Evolutionary conservation across 2,113 vertebrate genomes (phyloP).

Genomic region (Alectura lathami): DNA sequence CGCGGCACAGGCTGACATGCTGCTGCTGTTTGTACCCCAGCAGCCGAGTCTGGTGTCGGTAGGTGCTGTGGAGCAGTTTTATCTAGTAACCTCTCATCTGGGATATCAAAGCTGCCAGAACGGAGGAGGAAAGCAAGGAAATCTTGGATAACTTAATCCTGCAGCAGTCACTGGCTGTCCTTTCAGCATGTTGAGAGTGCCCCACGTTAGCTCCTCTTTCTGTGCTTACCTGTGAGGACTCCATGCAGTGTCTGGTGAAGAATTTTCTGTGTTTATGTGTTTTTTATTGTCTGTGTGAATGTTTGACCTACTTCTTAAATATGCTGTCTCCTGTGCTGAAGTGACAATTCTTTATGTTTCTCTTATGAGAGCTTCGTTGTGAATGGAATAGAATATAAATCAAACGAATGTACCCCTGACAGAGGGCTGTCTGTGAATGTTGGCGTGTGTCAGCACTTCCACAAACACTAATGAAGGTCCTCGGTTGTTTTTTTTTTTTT

Average conservation of each 20-base stretch:
- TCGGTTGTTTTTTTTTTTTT: not conserved
- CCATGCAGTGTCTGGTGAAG: not conserved
- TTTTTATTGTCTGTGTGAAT: not conserved
- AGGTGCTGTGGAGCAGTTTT: rapidly evolving
- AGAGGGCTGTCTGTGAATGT: not conserved
- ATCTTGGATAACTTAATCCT: not conserved
- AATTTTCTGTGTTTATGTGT: not conserved
- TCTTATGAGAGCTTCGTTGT: not conserved
- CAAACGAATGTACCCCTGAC: not conserved
- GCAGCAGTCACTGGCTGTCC: not conserved
- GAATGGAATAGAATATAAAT: not conserved
- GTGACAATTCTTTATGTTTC: not conserved
- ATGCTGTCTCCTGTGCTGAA: not conserved
- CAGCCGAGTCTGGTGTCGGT: not conserved
- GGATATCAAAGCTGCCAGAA: rapidly evolving
- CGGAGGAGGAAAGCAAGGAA: not conserved
- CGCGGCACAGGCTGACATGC: rapidly evolving
- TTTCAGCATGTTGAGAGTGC: rapidly evolving
- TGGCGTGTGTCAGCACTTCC: not conserved
- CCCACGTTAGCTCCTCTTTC: too few species aligned
- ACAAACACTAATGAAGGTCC: rapidly evolving
- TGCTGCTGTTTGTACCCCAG: not conserved
- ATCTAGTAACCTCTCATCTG: not conserved
- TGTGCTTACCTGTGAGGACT: not conserved
- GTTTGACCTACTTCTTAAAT: not conserved